Conservation (phyloP, 2,113 vertebrate species). For the Herpailurus yagouaroundi region DNA sequence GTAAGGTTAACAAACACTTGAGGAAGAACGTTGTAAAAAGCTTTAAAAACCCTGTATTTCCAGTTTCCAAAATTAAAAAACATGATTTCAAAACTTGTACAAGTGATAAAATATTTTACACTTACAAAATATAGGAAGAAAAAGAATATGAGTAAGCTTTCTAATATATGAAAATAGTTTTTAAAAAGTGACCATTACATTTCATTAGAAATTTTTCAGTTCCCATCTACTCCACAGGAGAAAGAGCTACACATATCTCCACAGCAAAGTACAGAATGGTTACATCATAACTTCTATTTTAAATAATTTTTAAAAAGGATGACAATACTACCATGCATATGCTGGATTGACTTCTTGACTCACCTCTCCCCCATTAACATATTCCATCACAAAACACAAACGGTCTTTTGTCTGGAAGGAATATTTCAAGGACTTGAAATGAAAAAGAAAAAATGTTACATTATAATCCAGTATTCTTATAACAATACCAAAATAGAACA, state of each 20-base stretch:
- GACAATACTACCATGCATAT: slow-evolving; percentile 26
- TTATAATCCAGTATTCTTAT: slow-evolving; percentile 57
- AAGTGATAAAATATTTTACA: not conserved
- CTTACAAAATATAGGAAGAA: slow-evolving; percentile 10
- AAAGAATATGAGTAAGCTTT: not conserved
- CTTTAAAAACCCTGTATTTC: not conserved
- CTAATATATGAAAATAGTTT: not conserved
- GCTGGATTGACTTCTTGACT: slow-evolving; percentile 73
- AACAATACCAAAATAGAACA: slow-evolving; percentile 62
- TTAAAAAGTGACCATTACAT: not conserved
- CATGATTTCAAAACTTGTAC: not conserved
- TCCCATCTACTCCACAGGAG: not conserved
- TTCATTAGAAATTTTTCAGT: not conserved
- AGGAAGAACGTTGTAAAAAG: not conserved
- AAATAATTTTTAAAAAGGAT: not conserved
- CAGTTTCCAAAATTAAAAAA: slow-evolving; percentile 3
- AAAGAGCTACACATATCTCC: not conserved
- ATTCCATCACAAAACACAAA: slow-evolving; percentile 99
- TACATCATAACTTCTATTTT: not conserved
- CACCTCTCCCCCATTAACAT: slow-evolving; percentile 98
- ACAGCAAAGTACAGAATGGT: not conserved
- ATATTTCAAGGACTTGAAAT: slow-evolving; percentile 97
- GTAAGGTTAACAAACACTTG: not conserved
- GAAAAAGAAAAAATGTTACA: slow-evolving; percentile 81
- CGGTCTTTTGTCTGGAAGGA: slow-evolving; percentile 99